Evolutionary conservation across 2,888 invertebrate genomes (phyloP).

Genomic region (Patella depressa): DNA sequence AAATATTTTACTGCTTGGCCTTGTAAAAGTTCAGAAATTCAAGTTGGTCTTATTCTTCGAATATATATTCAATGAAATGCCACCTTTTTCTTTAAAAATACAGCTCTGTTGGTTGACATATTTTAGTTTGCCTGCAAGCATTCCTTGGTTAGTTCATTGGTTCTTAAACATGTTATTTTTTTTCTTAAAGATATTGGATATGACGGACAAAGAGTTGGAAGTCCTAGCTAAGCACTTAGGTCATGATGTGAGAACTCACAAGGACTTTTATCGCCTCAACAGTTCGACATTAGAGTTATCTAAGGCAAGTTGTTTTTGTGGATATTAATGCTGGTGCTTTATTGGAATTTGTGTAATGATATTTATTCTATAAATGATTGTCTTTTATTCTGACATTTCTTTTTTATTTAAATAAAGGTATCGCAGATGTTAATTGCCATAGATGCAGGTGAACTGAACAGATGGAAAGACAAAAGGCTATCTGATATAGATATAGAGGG

Average conservation of each 20-base stretch:
- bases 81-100: no score
- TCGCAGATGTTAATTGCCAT: constrained; percentile 9
- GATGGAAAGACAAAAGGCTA: not conserved
- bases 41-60: no score
- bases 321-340: no score
- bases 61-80: no score
- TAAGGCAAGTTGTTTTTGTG: not conserved
- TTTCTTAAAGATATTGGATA: constrained; percentile 1
- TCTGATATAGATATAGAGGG: constrained; percentile 2
- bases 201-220: not conserved
- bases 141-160: no score
- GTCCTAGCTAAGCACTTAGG: not conserved
- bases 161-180: not conserved
- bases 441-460: not conserved
- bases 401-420: not conserved
- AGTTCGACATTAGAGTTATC: constrained; percentile 5
- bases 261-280: not conserved
- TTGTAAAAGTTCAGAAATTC: no score
- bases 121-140: no score
- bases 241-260: constrained; percentile 2
- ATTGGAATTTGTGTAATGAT: no score
- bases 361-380: no score
- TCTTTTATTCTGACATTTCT: no score
- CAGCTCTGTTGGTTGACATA: no score
- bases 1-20: no score